Evolutionary conservation across 2,797 vertebrate species (phyloP).

Genomic region (Pelodytes ibericus): DNA sequence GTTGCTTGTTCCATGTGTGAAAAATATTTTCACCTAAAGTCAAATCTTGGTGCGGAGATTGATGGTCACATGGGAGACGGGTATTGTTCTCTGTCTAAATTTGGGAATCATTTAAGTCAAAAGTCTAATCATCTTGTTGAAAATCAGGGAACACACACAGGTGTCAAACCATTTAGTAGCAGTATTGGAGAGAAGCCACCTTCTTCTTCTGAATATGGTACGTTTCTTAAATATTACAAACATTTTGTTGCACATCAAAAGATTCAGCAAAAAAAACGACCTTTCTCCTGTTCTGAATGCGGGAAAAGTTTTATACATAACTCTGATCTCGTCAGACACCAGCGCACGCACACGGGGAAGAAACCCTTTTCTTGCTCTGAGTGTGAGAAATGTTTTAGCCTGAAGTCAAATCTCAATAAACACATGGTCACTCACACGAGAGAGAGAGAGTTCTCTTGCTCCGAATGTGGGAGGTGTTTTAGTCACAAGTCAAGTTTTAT

Average conservation of each 20-base stretch:
- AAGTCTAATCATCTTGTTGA: neutral
- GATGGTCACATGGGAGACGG: slow-evolving; percentile 65
- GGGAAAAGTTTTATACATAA: neutral
- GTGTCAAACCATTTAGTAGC: no score
- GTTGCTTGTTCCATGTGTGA: slow-evolving; percentile 75
- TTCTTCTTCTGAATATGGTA: neutral
- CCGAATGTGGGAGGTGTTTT: neutral
- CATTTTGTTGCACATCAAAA: neutral
- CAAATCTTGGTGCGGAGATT: slow-evolving; percentile 58
- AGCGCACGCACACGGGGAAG: no score
- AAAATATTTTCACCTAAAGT: slow-evolving; percentile 67
- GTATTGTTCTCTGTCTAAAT: no score
- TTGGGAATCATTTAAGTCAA: no score
- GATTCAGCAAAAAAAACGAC: no score
- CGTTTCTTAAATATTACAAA: neutral
- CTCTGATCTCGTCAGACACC: no score
- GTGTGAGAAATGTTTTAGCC: no score
- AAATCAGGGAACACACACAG: slow-evolving; percentile 2
- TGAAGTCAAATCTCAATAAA: neutral
- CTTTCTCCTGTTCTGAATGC: no score
- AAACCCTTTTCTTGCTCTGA: no score
- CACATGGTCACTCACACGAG: neutral
- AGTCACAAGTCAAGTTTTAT: neutral
- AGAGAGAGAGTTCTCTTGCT: neutral
- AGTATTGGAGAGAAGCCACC: slow-evolving; percentile 4